Conservation (phyloP, 2,888 invertebrate species). For the Omphaloscelis lunosa region DNA sequence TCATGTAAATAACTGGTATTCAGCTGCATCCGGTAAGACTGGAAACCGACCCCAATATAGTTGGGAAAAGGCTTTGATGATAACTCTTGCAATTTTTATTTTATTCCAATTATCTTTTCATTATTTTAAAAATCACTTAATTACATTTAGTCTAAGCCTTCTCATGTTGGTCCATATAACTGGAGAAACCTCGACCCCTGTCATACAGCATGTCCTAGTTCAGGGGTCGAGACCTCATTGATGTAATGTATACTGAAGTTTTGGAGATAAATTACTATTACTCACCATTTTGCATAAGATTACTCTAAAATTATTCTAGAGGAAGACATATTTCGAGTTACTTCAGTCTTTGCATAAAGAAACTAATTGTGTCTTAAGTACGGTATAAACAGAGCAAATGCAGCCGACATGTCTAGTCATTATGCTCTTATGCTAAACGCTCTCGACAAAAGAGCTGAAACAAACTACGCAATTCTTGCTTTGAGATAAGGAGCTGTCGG, state of each 20-base stretch:
- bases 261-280: no score
- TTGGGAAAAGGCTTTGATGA: not conserved
- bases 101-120: no score
- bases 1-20: not conserved
- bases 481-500: slow-evolving; percentile 25
- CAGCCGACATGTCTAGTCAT: slow-evolving; percentile 34
- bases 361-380: slow-evolving; percentile 33
- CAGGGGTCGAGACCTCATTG: no score
- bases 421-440: slow-evolving; percentile 50
- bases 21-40: not conserved
- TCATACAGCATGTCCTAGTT: no score
- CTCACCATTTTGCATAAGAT: not conserved
- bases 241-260: no score
- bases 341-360: slow-evolving; percentile 10
- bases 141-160: no score
- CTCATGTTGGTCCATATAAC: no score
- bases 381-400: slow-evolving; percentile 36
- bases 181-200: no score
- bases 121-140: no score
- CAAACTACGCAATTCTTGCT: slow-evolving; percentile 9
- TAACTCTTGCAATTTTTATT: no score
- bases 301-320: not conserved
- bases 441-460: slow-evolving; percentile 40
- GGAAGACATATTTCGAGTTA: not conserved
- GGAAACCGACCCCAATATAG: not conserved